Base-by-base conservation (phyloP, 2,113 vertebrate genomes). In the Elephas maximus region DNA sequence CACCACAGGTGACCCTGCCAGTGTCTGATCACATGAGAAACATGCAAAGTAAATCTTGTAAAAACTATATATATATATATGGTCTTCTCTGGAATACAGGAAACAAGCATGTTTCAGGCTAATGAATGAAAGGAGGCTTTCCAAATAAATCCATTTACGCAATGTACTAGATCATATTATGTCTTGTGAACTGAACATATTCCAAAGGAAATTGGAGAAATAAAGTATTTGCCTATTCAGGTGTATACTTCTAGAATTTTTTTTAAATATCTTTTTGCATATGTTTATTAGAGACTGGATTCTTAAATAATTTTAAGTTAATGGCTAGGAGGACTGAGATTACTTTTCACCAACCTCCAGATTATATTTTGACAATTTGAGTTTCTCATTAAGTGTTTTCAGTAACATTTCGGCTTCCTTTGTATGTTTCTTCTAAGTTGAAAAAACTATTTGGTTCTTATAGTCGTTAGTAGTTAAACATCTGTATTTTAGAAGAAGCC, bases 231-330 rank as follows among this genome's bases (percentile, higher is more conserved):
- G 12, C 15, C 51, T 51, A 3, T 85, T 91, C 57, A 76, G 37
- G 85, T 93, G 9, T 93, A 77, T 92, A 60, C 77, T 89, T 87
- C 33, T 14, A 78, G 8, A 95, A 92, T 94, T 60, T 53, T 96
- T 88, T 24, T 83, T 37, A 37, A 37, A 37, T 57, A 53, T 81
- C 67, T 79, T 67, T 67, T 30, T 28, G 33, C 6, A 71, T 90
- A 57, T 57, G 88, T 97, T 88, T 67, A 67, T 78, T 94, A 28
- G 30, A 92, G 63, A 77, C 14, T 67, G 57, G 67, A 79, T 83
- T 96, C 94, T 93, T 83, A 80, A 79, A 91, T 51, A 85, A 28
- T 81, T 97, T 93, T 6, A 2, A 23, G 6, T 84, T 96, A 96
- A 83, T 96, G 60, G 97, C 97, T 97, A 95, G 69, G 26, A 88